A percentile compares a stretch with the other conserved stretches of the same genome.
These are phyloP conservation scores for Pholis gunnellus DNA, from an alignment of 2,113 vertebrate species.

Conservation along the genomic window DNA sequence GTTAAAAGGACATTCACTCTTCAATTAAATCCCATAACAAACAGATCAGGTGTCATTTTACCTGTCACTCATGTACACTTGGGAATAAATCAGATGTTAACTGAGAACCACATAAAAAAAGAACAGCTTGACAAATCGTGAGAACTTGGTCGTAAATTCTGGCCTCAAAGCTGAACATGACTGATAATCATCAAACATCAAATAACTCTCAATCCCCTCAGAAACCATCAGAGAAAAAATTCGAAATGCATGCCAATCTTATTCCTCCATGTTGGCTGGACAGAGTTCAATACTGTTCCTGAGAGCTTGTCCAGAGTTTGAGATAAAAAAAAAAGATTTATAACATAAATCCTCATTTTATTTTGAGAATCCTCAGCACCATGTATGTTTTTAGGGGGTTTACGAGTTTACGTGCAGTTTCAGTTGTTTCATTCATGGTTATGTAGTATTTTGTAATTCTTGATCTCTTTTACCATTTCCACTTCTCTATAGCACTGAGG, in stretches of 20 bases:
- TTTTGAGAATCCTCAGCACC: conserved; percentile 42
- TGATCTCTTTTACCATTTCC: conserved; percentile 3
- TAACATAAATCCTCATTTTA: conserved; percentile 61
- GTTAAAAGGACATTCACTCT: not conserved
- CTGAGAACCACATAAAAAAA: conserved; percentile 19
- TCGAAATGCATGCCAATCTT: conserved; percentile 61
- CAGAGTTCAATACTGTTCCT: conserved; percentile 59
- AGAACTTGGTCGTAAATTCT: conserved; percentile 62
- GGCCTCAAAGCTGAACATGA: conserved; percentile 57
- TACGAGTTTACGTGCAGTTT: conserved; percentile 1
- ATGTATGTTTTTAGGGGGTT: conserved; percentile 8
- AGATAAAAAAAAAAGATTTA: conserved; percentile 22
- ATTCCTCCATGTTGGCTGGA: conserved; percentile 66
- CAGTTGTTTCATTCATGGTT: not conserved
- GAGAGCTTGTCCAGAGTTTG: conserved; percentile 39
- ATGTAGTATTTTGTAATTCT: conserved; percentile 22
- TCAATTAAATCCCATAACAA: not conserved
- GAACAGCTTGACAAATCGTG: conserved; percentile 52
- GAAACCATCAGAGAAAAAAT: conserved; percentile 70
- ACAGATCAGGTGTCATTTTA: not conserved
- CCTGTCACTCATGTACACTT: conserved; percentile 13
- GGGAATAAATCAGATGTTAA: conserved; percentile 20
- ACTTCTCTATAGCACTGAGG: not conserved
- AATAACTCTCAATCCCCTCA: conserved; percentile 74
- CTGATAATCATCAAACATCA: conserved; percentile 69